Conservation (phyloP, 1,140 invertebrate species). For the Marisa cornuarietis region DNA sequence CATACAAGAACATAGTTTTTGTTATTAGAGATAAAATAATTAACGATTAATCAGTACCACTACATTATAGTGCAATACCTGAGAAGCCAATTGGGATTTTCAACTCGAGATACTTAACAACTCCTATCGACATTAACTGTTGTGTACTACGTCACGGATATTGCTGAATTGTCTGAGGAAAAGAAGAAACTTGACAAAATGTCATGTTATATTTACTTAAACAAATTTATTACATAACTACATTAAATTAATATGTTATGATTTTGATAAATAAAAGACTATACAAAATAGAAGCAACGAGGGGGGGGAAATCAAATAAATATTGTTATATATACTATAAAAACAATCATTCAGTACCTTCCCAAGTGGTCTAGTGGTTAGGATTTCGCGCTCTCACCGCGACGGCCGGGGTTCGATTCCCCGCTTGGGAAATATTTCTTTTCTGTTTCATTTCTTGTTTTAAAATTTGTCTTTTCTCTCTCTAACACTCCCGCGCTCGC, state of each 20-base stretch:
- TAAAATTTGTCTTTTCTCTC: neutral
- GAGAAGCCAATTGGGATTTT: neutral
- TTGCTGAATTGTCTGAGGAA: neutral
- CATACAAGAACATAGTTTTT: neutral
- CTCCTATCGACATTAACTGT: neutral
- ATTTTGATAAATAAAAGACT: too few species aligned
- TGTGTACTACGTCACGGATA: conserved; percentile 6
- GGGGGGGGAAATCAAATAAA: neutral
- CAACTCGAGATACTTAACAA: neutral
- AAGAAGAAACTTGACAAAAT: neutral
- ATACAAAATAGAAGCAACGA: neutral
- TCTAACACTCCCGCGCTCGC: neutral
- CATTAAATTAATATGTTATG: too few species aligned
- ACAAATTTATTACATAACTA: neutral
- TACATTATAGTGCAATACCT: neutral
- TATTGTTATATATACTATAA: neutral
- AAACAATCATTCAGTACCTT: neutral
- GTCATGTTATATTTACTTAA: neutral
- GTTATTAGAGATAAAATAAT: neutral
- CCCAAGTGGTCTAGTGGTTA: conserved; percentile 25
- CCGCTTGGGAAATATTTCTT: conserved; percentile 17
- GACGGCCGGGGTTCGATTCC: conserved; percentile 24
- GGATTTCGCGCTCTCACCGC: conserved; percentile 26
- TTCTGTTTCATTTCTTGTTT: neutral
- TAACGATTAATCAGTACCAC: neutral